Evolutionary conservation across 2,888 invertebrate genomes (phyloP).

Genomic region (Elgonia sp.): DNA sequence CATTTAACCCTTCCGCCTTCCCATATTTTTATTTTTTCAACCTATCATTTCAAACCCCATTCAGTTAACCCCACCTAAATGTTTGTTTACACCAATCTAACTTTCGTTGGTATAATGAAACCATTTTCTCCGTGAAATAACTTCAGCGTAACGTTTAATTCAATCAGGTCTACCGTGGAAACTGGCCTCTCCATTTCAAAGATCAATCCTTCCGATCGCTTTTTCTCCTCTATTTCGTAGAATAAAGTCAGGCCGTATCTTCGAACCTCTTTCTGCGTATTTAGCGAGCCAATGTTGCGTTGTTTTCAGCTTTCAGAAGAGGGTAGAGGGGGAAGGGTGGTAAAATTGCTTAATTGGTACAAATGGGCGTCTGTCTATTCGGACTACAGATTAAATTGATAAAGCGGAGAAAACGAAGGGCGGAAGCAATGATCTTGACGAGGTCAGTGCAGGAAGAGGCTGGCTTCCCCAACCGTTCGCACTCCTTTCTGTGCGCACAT

Average conservation of each 20-base stretch:
- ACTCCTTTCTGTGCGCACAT: conserved; percentile 47
- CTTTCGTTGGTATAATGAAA: too few relatives aligned
- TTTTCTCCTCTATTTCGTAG: conserved; percentile 32
- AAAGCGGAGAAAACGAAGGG: conserved; percentile 45
- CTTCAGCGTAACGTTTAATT: conserved; percentile 30
- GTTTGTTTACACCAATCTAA: too few relatives aligned
- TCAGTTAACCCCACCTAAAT: too few relatives aligned
- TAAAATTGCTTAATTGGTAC: conserved; percentile 62
- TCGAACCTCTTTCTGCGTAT: conserved; percentile 42
- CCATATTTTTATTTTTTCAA: too few relatives aligned
- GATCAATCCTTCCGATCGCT: conserved; percentile 15
- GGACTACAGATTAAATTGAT: conserved; percentile 65
- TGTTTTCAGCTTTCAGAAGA: conserved; percentile 43
- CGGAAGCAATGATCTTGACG: conserved; percentile 71
- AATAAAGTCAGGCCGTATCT: conserved; percentile 13
- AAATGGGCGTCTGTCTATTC: conserved; percentile 69
- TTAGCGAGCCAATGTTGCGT: conserved; percentile 60
- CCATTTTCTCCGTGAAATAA: not conserved
- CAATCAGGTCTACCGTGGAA: conserved; percentile 7
- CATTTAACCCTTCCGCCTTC: too few relatives aligned
- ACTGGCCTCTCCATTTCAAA: conserved; percentile 33
- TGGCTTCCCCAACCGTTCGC: conserved; percentile 16
- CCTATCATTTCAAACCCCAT: too few relatives aligned
- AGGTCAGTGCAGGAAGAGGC: conserved; percentile 66
- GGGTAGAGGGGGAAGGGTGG: not conserved